Conservation (phyloP, 2,888 invertebrate genomes). For the Sarcophaga caerulescens region DNA sequence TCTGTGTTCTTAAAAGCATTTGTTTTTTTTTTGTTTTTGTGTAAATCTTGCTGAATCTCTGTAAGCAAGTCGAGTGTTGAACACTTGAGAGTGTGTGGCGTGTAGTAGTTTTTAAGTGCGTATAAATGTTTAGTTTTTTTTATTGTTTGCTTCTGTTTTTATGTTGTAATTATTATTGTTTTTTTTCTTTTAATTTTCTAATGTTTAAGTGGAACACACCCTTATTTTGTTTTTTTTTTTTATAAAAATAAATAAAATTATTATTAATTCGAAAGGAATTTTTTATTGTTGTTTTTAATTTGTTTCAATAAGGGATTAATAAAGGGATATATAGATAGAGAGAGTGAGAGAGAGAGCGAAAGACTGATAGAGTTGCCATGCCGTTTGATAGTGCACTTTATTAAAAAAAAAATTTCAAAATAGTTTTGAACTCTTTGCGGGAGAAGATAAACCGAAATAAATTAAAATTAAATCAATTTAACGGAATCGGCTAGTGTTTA, state of each 20-base stretch:
- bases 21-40: neutral
- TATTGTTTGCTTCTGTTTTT: neutral
- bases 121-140: neutral
- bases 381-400: neutral
- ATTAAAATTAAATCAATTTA: too few species aligned
- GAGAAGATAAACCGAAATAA: too few species aligned
- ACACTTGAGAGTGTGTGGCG: neutral
- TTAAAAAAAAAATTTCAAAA: neutral
- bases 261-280: slow-evolving; percentile 54
- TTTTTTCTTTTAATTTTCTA: slow-evolving; percentile 32
- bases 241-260: slow-evolving; percentile 31
- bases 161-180: slow-evolving; percentile 1
- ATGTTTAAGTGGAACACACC: slow-evolving; percentile 55
- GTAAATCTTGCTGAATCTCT: neutral
- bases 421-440: too few species aligned
- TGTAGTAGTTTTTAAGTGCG: neutral
- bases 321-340: neutral
- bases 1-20: neutral
- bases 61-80: neutral
- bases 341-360: neutral
- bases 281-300: slow-evolving; percentile 43
- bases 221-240: slow-evolving; percentile 55
- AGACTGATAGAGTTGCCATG: neutral
- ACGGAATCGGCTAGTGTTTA: too few species aligned
- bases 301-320: slow-evolving; percentile 34